phyloP scores from a whole-genome alignment of 1,140 invertebrate genomes.

The Mylabris phalerata region DNA sequence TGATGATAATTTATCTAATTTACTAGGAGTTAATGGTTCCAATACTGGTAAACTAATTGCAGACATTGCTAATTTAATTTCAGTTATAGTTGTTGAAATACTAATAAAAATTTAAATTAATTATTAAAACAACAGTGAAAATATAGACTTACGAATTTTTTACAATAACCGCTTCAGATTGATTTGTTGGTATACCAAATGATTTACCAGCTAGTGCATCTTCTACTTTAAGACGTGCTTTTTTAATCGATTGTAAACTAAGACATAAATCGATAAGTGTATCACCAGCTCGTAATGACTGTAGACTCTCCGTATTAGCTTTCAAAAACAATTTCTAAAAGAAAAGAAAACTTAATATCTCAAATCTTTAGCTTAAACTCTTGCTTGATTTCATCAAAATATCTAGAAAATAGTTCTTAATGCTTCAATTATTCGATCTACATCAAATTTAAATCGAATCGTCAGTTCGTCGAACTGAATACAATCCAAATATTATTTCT shows the following conservation, averaged over 20 bases:
- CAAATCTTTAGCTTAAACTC: not conserved
- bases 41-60: conserved; percentile 78
- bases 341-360: not conserved
- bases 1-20: conserved; percentile 75
- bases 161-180: conserved; percentile 67
- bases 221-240: conserved; percentile 65
- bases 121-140: conserved; percentile 1
- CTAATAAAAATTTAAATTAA: conserved; percentile 46
- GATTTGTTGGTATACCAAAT: conserved; percentile 59
- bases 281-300: conserved; percentile 64
- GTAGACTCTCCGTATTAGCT: conserved; percentile 51
- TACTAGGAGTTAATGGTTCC: conserved; percentile 74
- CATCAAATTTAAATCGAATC: no score
- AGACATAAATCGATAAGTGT: conserved; percentile 72
- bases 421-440: no score
- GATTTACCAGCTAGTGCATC: conserved; percentile 60
- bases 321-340: conserved; percentile 50
- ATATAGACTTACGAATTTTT: conserved; percentile 48
- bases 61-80: conserved; percentile 74
- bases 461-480: no score
- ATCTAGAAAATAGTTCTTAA: no score
- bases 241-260: conserved; percentile 64
- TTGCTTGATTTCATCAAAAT: no score
- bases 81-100: conserved; percentile 68
- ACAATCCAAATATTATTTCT: no score